These are phyloP conservation scores for Microplitis manilae DNA, from an alignment of 2,888 invertebrate genomes.

Conservation along the genomic window DNA sequence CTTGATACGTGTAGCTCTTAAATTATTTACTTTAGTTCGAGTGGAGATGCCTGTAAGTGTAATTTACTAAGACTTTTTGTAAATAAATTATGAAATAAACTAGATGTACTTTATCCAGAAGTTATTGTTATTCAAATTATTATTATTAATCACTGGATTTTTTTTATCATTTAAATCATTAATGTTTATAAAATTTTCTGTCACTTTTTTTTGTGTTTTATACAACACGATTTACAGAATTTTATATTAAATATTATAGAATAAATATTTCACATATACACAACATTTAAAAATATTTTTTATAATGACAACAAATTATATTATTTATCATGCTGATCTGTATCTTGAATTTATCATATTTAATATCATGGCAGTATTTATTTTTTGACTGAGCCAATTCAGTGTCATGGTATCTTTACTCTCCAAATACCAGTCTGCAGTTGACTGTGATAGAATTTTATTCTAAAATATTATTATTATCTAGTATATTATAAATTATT, in stretches of 20 bases:
- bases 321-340: slow-evolving; percentile 74
- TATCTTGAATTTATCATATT: slow-evolving; percentile 72
- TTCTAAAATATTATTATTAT: slow-evolving; percentile 68
- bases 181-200: neutral
- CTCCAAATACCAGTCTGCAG: slow-evolving; percentile 79
- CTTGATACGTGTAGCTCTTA: slow-evolving; percentile 71
- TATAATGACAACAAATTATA: neutral
- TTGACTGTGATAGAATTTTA: slow-evolving; percentile 74
- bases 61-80: slow-evolving; percentile 71
- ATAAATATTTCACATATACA: slow-evolving; percentile 56
- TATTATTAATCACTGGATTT: slow-evolving; percentile 7
- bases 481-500: slow-evolving; percentile 33
- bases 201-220: slow-evolving; percentile 2
- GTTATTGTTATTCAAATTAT: slow-evolving; percentile 48
- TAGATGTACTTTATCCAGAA: slow-evolving; percentile 71
- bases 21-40: slow-evolving; percentile 71
- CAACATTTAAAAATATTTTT: slow-evolving; percentile 50
- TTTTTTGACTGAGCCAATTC: slow-evolving; percentile 82
- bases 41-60: slow-evolving; percentile 71
- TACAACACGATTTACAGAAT: neutral
- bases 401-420: slow-evolving; percentile 78
- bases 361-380: slow-evolving; percentile 82
- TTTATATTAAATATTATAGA: neutral
- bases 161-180: slow-evolving; percentile 8
- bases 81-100: slow-evolving; percentile 71